These are phyloP conservation scores for Anabas testudineus DNA, from an alignment of 2,797 vertebrate genomes.

Conservation along the genomic window DNA sequence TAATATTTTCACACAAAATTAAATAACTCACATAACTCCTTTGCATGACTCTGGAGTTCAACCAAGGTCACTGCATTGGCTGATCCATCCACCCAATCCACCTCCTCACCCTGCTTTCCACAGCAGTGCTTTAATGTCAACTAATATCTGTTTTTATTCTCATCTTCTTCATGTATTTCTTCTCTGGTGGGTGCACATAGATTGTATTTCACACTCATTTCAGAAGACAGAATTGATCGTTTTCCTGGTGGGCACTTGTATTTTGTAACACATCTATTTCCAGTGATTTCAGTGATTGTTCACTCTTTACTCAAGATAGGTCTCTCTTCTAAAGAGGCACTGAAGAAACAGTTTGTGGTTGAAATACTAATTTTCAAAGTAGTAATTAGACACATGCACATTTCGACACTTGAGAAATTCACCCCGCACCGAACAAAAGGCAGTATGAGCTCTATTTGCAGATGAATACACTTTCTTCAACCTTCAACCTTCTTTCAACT, in stretches of 20 bases:
- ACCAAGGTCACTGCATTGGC: constrained; percentile 9
- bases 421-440: constrained; percentile 32
- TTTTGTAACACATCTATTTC: constrained; percentile 17
- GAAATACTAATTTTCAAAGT: constrained; percentile 35
- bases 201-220: constrained; percentile 22
- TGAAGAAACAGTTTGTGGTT: constrained; percentile 13
- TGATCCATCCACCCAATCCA: constrained; percentile 28
- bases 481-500: constrained; percentile 15
- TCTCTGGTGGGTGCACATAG: constrained; percentile 6
- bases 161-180: constrained; percentile 9
- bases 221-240: constrained; percentile 8
- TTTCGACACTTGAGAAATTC: constrained; percentile 18
- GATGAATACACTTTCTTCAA: constrained; percentile 12
- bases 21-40: constrained; percentile 6
- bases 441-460: constrained; percentile 2
- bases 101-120: constrained; percentile 25
- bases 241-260: constrained; percentile 16
- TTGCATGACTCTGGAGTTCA: constrained; percentile 17
- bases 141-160: constrained; percentile 11
- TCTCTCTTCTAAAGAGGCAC: constrained; percentile 1
- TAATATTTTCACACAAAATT: constrained; percentile 19
- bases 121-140: constrained; percentile 4
- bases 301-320: constrained; percentile 2
- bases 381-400: constrained; percentile 43
- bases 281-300: constrained; percentile 15